Conservation (phyloP, 2,797 vertebrate species). For the Pantherophis alleghaniensis region DNA sequence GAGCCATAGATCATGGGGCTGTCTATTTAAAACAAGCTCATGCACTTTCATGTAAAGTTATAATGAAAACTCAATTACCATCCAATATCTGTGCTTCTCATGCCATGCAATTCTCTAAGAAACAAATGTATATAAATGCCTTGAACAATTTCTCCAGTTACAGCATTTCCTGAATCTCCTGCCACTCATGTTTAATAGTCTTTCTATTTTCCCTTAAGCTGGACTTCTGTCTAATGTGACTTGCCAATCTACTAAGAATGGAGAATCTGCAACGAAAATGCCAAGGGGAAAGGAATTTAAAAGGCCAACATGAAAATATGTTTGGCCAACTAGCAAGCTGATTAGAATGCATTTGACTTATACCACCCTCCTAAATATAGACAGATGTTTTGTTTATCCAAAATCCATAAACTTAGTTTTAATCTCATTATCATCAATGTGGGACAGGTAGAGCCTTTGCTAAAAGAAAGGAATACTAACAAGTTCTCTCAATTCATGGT, state of each 20-base stretch:
- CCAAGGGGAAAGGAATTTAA: constrained; percentile 10
- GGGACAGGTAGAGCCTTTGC: neutral
- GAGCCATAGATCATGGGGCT: neutral
- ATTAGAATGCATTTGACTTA: constrained; percentile 25
- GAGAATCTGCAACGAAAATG: neutral
- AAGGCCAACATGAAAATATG: constrained; percentile 17
- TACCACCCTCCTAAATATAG: constrained; percentile 6
- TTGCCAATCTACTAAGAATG: constrained; percentile 17
- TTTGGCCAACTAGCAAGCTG: constrained; percentile 21
- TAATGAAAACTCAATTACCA: neutral
- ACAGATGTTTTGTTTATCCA: constrained; percentile 12
- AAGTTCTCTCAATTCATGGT: neutral
- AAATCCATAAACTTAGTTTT: constrained; percentile 18
- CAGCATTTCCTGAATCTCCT: neutral
- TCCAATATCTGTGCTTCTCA: neutral
- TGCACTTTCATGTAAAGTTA: neutral
- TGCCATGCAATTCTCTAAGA: neutral
- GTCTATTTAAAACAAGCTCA: neutral
- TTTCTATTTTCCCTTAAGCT: neutral
- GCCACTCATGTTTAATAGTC: neutral
- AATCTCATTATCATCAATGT: constrained; percentile 5
- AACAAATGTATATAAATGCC: neutral
- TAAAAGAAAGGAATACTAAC: constrained; percentile 7
- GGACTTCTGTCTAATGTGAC: neutral
- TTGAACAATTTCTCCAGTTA: neutral